Evolutionary conservation across 2,797 vertebrate genomes (phyloP).

Genomic region (Spinibarbus caldwelli): DNA sequence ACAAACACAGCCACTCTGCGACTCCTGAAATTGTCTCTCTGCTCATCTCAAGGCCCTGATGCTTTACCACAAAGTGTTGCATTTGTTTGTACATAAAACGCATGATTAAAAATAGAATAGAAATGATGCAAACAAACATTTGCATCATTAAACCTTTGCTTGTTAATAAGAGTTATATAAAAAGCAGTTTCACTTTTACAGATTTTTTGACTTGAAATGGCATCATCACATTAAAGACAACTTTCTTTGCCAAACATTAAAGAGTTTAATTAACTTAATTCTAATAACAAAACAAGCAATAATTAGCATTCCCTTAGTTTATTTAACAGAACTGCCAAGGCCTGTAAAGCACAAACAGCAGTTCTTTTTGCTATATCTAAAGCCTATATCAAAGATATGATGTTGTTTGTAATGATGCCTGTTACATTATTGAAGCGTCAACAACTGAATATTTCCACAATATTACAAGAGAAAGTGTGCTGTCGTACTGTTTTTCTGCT

Average conservation of each 20-base stretch:
- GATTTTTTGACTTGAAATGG: slow-evolving; percentile 9
- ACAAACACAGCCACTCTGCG: slow-evolving; percentile 68
- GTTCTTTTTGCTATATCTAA: not conserved
- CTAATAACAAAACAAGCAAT: slow-evolving; percentile 59
- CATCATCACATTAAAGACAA: slow-evolving; percentile 49
- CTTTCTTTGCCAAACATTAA: slow-evolving; percentile 54
- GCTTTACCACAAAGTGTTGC: slow-evolving; percentile 29
- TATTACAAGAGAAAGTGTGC: not conserved
- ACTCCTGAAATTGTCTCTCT: slow-evolving; percentile 47
- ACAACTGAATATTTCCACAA: not conserved
- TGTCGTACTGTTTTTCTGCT: too few species aligned
- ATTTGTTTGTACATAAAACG: slow-evolving; percentile 42
- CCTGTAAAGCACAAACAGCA: slow-evolving; percentile 17
- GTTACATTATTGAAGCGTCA: slow-evolving; percentile 24
- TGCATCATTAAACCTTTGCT: not conserved
- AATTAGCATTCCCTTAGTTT: slow-evolving; percentile 54
- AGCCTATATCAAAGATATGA: not conserved
- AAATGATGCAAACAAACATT: not conserved
- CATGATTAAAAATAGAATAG: slow-evolving; percentile 24
- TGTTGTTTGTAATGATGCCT: not conserved
- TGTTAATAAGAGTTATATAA: not conserved
- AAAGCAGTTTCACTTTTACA: slow-evolving; percentile 4
- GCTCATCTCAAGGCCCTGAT: slow-evolving; percentile 31
- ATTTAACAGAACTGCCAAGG: slow-evolving; percentile 58
- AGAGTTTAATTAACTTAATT: slow-evolving; percentile 50